Conservation (phyloP, 2,888 invertebrate species). For the Pardosa pseudoannulata region DNA sequence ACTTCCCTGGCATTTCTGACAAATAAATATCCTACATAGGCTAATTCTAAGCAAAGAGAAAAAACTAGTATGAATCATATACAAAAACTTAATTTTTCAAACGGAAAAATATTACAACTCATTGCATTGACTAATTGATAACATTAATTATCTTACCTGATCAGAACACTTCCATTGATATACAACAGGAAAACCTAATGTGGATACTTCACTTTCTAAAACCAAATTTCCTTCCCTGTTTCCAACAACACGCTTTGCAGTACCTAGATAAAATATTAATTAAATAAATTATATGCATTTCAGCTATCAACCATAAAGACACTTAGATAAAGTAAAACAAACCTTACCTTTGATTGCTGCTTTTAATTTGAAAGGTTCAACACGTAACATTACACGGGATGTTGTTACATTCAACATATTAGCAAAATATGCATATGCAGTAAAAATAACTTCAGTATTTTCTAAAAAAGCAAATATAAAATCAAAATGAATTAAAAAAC, state of each 20-base stretch:
- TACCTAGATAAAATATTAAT: conserved; percentile 7
- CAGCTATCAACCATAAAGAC: neutral
- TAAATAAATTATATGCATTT: no score
- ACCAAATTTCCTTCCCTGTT: conserved; percentile 46
- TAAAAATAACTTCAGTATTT: conserved; percentile 53
- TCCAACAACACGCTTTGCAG: conserved; percentile 46
- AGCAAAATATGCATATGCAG: conserved; percentile 57
- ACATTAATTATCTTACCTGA: conserved; percentile 62
- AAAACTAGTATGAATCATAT: no score
- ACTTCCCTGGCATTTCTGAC: no score
- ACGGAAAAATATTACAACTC: no score
- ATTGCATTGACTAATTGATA: no score
- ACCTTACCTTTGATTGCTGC: conserved; percentile 68
- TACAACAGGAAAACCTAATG: conserved; percentile 49
- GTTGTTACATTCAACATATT: conserved; percentile 54
- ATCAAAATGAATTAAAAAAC: neutral
- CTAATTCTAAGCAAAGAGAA: no score
- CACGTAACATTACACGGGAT: conserved; percentile 42
- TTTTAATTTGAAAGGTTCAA: conserved; percentile 44
- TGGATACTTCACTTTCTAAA: conserved; percentile 38
- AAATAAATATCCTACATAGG: no score
- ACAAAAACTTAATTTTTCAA: no score
- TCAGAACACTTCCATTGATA: conserved; percentile 74
- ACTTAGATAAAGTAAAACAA: neutral
- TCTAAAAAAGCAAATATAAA: conserved; percentile 31